Percentiles rank a stretch among this genome's conserved stretches.
Evolutionary conservation across 2,113 vertebrate genomes (phyloP).

Genomic region (Pithys albifrons): DNA sequence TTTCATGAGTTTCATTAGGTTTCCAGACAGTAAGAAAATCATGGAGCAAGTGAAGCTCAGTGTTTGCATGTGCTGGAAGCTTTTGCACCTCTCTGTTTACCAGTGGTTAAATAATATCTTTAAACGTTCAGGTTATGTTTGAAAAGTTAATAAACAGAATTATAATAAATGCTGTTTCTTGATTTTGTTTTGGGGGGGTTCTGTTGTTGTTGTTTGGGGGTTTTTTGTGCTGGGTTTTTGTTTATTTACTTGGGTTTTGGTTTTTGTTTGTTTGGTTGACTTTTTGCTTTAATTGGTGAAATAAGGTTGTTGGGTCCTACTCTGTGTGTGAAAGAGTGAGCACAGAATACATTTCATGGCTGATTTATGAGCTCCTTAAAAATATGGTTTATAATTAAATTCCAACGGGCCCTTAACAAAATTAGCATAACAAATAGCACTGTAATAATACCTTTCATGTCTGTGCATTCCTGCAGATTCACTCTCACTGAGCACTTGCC

Average conservation of each 20-base stretch:
- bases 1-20: neutral
- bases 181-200: too few relatives aligned
- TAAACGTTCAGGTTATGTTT: neutral
- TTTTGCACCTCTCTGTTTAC: neutral
- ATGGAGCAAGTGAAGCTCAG: neutral
- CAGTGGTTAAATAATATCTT: neutral
- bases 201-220: too few relatives aligned
- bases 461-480: slow-evolving; percentile 36
- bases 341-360: slow-evolving; percentile 41
- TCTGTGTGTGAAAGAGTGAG: slow-evolving; percentile 4
- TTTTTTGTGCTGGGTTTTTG: neutral
- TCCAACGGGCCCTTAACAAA: slow-evolving; percentile 50
- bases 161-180: neutral
- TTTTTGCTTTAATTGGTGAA: neutral
- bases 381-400: slow-evolving; percentile 53
- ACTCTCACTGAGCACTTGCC: slow-evolving; percentile 3
- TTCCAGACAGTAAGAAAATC: neutral
- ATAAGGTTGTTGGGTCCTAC: neutral
- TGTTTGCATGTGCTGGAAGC: neutral
- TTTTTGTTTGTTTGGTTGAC: neutral
- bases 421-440: slow-evolving; percentile 56
- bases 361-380: slow-evolving; percentile 55
- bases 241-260: neutral
- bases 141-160: neutral
- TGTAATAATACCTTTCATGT: slow-evolving; percentile 50